These are phyloP conservation scores for Malurus splendens DNA, from an alignment of 2,797 vertebrate species.

Conservation along the genomic window DNA sequence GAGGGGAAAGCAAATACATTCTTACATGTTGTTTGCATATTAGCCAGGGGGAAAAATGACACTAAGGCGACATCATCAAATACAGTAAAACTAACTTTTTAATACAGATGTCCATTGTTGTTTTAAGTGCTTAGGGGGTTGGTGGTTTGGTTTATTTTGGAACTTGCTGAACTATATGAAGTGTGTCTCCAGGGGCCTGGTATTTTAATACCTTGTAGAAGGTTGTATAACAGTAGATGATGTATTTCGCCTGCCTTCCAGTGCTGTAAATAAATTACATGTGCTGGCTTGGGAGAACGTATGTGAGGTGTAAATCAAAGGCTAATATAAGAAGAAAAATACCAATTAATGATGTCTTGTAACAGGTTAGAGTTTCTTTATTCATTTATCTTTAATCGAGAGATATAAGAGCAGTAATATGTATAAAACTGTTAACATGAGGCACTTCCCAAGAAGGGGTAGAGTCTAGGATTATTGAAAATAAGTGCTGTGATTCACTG, in stretches of 20 bases:
- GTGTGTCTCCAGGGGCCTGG: slow-evolving; percentile 71
- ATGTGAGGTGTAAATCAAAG: slow-evolving; percentile 67
- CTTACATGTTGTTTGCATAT: neutral
- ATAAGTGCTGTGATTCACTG: slow-evolving; percentile 76
- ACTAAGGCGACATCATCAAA: slow-evolving; percentile 66
- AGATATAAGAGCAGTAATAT: neutral
- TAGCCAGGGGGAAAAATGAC: slow-evolving; percentile 47
- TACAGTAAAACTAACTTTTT: slow-evolving; percentile 64
- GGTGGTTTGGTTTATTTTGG: slow-evolving; percentile 76
- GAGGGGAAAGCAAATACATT: slow-evolving; percentile 11
- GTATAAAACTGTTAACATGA: neutral
- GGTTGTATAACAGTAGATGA: slow-evolving; percentile 75
- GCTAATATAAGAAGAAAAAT: slow-evolving; percentile 44
- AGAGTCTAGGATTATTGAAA: slow-evolving; percentile 63
- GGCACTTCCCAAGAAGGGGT: neutral
- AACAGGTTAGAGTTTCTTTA: neutral
- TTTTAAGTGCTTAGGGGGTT: slow-evolving; percentile 70
- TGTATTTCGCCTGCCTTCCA: slow-evolving; percentile 76
- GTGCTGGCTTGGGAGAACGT: slow-evolving; percentile 48
- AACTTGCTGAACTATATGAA: slow-evolving; percentile 71
- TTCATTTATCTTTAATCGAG: neutral
- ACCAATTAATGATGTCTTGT: neutral
- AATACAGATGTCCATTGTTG: slow-evolving; percentile 73
- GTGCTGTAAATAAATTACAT: slow-evolving; percentile 72
- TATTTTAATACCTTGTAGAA: slow-evolving; percentile 78